Base-by-base conservation (phyloP, 2,888 invertebrate genomes). In the Coenonympha arcania region DNA sequence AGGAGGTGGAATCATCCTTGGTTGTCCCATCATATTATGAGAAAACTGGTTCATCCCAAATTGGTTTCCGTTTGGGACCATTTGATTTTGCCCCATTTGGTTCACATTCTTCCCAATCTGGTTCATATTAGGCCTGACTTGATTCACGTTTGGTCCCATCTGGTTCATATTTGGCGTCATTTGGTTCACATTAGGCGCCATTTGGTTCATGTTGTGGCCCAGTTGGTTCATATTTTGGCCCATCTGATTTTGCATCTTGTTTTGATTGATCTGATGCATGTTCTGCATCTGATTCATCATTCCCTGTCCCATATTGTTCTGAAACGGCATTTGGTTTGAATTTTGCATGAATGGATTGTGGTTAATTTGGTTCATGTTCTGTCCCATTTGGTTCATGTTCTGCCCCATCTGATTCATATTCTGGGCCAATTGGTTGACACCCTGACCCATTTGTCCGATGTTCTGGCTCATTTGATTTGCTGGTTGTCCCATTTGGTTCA, bases 1-100 rank as follows among this genome's bases (percentile, higher is more conserved):
- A 0, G 84, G 85, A 0, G 85, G 84, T 0, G 83, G 77, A 47
- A 85, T 72, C 81, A 84, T 80, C 8, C 83, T 62, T 0, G 76
- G 72, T 42, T 80, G 82, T 0, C 73, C 69, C 74, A 83, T 76
- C 73, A 80, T 75, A 9, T 39, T 39, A 50, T 78, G 78, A 0
- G 68, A 69, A 52, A 68, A 80, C 59, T 79, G 82, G 48, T 74
- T 79, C 69, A 80, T 76, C 0, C 64, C 71, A 62, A 77, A 81
- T 58, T 79, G 80, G 44, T 74, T 75, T 0, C 82, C 80, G 34
- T 84, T 84, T 0, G 76, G 71, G 55, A 80, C 66, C 62, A 78
- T 71, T 28, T 71, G 75, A 48, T 57, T 61, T 42, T 57, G 63
- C 2, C 57, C 57, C 46, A 61, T 54, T 43, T 70, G 51, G 55